A percentile compares a stretch with the other conserved stretches of the same genome.
Evolutionary conservation across 2,113 vertebrate species (phyloP).

Genomic region (Caloenas nicobarica): DNA sequence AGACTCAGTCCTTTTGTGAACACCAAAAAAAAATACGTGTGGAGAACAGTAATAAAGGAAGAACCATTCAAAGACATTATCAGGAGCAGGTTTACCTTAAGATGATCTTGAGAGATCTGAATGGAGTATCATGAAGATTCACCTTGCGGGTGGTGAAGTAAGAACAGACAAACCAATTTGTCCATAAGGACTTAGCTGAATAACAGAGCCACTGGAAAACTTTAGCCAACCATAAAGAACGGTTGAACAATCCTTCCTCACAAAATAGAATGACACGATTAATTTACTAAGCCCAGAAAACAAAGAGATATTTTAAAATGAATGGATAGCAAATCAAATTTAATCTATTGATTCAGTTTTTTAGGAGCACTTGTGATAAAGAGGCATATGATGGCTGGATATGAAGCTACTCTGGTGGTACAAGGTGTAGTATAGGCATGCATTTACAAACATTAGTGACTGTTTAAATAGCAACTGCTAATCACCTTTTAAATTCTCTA

Average conservation of each 20-base stretch:
- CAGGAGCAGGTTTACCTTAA: neutral
- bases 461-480: neutral
- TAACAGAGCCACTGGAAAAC: neutral
- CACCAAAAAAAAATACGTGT: neutral
- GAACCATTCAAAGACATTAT: neutral
- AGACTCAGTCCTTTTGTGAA: neutral
- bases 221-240: neutral
- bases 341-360: neutral
- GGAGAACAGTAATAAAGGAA: neutral
- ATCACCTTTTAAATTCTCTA: neutral
- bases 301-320: neutral
- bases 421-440: neutral
- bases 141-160: neutral
- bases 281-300: neutral
- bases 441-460: neutral
- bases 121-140: neutral
- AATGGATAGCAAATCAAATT: neutral
- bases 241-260: neutral
- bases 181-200: neutral
- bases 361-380: neutral
- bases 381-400: neutral
- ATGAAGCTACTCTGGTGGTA: neutral
- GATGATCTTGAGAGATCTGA: neutral
- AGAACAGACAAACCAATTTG: neutral
- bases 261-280: neutral